Conservation (phyloP, 1,140 invertebrate genomes). For the Teleogryllus occipitalis region DNA sequence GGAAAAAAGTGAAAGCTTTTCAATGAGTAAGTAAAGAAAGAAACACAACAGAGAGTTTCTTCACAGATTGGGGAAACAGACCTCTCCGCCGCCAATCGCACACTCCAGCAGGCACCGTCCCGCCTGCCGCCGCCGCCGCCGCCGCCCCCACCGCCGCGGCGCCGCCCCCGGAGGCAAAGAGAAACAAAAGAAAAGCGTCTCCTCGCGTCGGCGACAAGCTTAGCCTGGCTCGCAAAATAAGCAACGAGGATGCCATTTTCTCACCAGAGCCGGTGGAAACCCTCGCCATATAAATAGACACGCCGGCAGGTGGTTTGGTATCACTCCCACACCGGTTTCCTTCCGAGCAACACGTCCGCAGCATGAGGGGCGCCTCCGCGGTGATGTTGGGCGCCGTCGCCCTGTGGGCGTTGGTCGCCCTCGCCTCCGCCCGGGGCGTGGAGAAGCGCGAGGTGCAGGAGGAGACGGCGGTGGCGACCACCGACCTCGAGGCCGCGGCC, state of each 20-base stretch:
- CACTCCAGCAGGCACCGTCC: not conserved
- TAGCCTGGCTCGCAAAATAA: too few species aligned
- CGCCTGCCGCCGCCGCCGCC: too few species aligned
- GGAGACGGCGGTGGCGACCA: not conserved
- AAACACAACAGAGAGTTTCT: not conserved
- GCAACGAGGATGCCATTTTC: not conserved
- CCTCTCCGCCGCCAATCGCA: not conserved
- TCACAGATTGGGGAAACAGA: not conserved
- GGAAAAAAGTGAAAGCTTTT: not conserved
- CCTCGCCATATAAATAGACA: not conserved
- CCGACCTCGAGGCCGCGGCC: slow-evolving; percentile 15
- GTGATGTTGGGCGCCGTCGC: not conserved
- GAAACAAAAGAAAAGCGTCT: not conserved
- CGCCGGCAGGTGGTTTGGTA: not conserved
- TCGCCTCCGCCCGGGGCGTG: slow-evolving; percentile 8
- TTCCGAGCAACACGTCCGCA: not conserved
- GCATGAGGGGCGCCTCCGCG: not conserved
- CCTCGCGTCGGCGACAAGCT: not conserved
- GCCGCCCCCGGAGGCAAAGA: not conserved
- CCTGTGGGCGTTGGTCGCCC: not conserved
- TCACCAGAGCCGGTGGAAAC: not conserved
- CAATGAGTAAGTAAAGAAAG: not conserved
- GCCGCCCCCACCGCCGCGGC: too few species aligned
- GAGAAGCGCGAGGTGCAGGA: not conserved
- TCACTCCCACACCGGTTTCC: not conserved